Evolutionary conservation across 2,797 vertebrate genomes (phyloP).

Genomic region (Meda fulgida): DNA sequence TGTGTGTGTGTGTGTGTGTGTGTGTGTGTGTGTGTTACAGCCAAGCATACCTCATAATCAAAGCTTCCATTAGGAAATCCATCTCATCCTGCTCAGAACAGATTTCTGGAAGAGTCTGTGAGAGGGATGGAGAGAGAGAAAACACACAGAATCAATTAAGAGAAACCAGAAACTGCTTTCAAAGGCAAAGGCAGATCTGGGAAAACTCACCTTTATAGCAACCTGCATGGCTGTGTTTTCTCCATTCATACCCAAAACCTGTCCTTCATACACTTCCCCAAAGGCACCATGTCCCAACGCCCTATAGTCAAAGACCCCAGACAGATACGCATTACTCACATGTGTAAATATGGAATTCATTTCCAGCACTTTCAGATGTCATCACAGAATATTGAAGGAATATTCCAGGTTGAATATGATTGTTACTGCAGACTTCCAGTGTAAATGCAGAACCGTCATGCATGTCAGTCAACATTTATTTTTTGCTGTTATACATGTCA

Average conservation of each 20-base stretch:
- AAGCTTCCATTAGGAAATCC: constrained; percentile 93
- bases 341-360: neutral
- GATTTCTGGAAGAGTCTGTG: constrained; percentile 92
- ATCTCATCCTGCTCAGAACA: constrained; percentile 93
- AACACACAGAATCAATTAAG: constrained; percentile 43
- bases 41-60: constrained; percentile 90
- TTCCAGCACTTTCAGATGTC: neutral
- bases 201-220: constrained; percentile 88
- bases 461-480: neutral
- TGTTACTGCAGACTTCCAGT: neutral
- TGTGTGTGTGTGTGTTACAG: neutral
- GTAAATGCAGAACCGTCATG: neutral
- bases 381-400: neutral
- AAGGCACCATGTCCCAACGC: constrained; percentile 91
- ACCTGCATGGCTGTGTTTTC: constrained; percentile 87
- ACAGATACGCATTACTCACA: neutral
- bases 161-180: constrained; percentile 18
- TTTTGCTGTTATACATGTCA: neutral
- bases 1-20: too few species aligned
- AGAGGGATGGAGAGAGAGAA: constrained; percentile 48
- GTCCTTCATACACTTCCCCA: constrained; percentile 92
- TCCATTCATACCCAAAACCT: constrained; percentile 84
- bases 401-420: neutral
- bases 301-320: constrained; percentile 69
- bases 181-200: constrained; percentile 26